Conservation (phyloP, 2,113 vertebrate species). For the Tychaedon coryphoeus region DNA sequence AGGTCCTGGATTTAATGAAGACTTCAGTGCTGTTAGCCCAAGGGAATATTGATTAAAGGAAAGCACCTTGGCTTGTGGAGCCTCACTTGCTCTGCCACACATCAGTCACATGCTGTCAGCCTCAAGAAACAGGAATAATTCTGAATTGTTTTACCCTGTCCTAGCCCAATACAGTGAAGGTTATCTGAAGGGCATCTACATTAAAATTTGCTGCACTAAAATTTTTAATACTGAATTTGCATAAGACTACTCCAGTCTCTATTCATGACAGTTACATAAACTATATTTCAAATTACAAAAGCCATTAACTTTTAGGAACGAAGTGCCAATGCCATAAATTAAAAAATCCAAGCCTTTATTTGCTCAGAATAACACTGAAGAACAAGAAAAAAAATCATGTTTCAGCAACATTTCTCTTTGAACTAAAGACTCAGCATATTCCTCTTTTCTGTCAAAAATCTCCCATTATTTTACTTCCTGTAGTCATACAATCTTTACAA, state of each 20-base stretch:
- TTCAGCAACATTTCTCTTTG: not conserved
- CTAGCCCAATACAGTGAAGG: not conserved
- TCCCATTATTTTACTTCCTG: not conserved
- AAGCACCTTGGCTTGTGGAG: not conserved
- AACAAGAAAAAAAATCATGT: accelerated
- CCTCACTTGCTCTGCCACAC: not conserved
- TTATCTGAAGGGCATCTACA: not conserved
- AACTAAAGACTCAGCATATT: not conserved
- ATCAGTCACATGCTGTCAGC: not conserved
- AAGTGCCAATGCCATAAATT: not conserved
- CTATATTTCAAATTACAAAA: not conserved
- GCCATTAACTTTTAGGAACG: not conserved
- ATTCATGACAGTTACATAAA: not conserved
- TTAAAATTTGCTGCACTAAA: not conserved
- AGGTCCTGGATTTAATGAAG: not conserved
- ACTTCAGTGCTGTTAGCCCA: not conserved
- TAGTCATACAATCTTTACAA: not conserved
- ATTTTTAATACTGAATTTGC: not conserved
- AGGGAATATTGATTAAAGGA: conserved; percentile 7
- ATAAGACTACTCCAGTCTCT: not conserved
- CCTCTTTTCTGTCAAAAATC: not conserved
- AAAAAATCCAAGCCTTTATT: not conserved
- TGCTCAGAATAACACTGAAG: not conserved
- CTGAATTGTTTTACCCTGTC: not conserved
- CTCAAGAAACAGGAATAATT: not conserved